phyloP scores from a whole-genome alignment of 2,888 invertebrate genomes.

The Parnassius smintheus region DNA sequence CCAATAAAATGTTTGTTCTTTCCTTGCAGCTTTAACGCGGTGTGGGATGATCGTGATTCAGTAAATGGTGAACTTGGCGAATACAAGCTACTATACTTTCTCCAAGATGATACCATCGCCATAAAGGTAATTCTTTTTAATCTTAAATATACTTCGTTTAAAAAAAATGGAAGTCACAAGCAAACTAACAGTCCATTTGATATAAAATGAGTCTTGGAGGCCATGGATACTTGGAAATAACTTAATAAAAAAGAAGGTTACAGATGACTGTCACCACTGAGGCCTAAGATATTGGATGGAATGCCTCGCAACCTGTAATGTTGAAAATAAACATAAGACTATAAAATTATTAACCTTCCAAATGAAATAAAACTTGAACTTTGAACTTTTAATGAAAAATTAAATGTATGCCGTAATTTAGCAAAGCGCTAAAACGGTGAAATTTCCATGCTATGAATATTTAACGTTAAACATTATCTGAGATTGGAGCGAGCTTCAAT shows the following conservation, averaged over 20 bases:
- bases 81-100: slow-evolving; percentile 88
- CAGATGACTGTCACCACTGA: no score
- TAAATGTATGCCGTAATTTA: slow-evolving; percentile 2
- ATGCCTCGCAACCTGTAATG: no score
- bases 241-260: no score
- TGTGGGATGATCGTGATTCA: slow-evolving; percentile 84
- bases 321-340: no score
- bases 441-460: neutral
- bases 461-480: neutral
- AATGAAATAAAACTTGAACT: neutral
- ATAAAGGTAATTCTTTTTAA: slow-evolving; percentile 72
- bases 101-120: slow-evolving; percentile 90
- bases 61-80: slow-evolving; percentile 80
- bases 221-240: no score
- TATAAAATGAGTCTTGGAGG: no score
- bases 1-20: neutral
- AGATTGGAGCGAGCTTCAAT: neutral
- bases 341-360: no score
- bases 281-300: no score
- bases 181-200: no score
- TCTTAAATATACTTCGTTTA: no score
- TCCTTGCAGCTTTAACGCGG: slow-evolving; percentile 81
- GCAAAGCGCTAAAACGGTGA: neutral
- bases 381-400: neutral
- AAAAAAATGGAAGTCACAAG: no score